Evolutionary conservation across 2,888 invertebrate species (phyloP).

Genomic region (Vanessa cardui): DNA sequence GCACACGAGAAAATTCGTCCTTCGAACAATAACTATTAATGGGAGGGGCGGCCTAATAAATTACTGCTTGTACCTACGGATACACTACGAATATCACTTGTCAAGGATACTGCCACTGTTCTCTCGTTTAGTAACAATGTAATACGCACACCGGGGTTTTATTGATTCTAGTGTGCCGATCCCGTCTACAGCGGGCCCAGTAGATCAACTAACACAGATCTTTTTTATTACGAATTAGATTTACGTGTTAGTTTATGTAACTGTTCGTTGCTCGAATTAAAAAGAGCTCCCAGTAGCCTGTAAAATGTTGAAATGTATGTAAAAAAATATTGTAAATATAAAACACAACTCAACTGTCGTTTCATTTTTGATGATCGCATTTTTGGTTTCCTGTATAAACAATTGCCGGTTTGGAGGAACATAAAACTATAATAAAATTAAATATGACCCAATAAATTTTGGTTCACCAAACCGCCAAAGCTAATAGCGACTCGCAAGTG

Average conservation of each 20-base stretch:
- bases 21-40: conserved; percentile 71
- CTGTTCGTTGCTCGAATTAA: conserved; percentile 83
- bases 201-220: conserved; percentile 75
- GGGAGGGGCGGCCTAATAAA: conserved; percentile 75
- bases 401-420: conserved; percentile 46
- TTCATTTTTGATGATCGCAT: conserved; percentile 65
- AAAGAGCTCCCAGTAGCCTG: conserved; percentile 82
- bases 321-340: conserved; percentile 81
- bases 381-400: conserved; percentile 52
- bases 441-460: conserved; percentile 44
- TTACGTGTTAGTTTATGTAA: conserved; percentile 82
- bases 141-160: conserved; percentile 72
- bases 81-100: conserved; percentile 59
- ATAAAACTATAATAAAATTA: conserved; percentile 50
- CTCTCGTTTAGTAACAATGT: conserved; percentile 59
- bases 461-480: conserved; percentile 35
- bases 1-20: conserved; percentile 72
- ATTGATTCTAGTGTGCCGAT: conserved; percentile 78
- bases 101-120: conserved; percentile 72
- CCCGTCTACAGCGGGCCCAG: conserved; percentile 67
- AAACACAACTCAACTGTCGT: conserved; percentile 72
- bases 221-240: conserved; percentile 82
- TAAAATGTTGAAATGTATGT: conserved; percentile 82
- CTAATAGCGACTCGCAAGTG: conserved; percentile 22
- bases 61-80: conserved; percentile 61